Evolutionary conservation across 1,140 invertebrate species (phyloP).

Genomic region (Lepidurus couesii): DNA sequence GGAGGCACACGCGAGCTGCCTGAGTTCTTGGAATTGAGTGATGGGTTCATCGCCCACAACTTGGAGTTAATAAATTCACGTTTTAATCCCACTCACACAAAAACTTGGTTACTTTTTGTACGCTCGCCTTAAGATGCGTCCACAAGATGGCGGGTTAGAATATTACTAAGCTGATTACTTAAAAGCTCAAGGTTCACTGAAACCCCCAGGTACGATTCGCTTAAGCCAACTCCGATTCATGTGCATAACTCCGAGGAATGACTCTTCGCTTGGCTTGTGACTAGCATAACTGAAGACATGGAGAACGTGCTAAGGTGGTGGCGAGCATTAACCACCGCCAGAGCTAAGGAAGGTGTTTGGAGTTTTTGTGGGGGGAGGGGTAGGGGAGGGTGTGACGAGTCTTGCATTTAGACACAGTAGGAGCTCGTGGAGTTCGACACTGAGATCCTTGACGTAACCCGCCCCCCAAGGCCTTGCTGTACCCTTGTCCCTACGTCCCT

Average conservation of each 20-base stretch:
- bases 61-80: background rate
- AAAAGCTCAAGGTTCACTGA: background rate
- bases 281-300: background rate
- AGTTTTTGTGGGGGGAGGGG: background rate
- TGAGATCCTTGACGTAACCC: background rate
- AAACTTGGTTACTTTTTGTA: no score
- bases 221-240: background rate
- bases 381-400: background rate
- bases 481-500: background rate
- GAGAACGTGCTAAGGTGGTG: constrained; percentile 9
- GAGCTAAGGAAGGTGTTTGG: background rate
- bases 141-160: no score
- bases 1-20: background rate
- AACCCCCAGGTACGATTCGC: background rate
- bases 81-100: no score
- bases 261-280: constrained; percentile 10
- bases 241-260: constrained; percentile 1
- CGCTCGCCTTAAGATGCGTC: no score
- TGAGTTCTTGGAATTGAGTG: background rate
- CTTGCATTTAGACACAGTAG: background rate
- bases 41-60: background rate
- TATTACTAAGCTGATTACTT: no score
- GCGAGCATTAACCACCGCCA: constrained; percentile 3
- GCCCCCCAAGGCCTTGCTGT: background rate
- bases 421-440: background rate